Conservation (phyloP, 2,888 invertebrate species). For the Perizoma flavofasciatum region DNA sequence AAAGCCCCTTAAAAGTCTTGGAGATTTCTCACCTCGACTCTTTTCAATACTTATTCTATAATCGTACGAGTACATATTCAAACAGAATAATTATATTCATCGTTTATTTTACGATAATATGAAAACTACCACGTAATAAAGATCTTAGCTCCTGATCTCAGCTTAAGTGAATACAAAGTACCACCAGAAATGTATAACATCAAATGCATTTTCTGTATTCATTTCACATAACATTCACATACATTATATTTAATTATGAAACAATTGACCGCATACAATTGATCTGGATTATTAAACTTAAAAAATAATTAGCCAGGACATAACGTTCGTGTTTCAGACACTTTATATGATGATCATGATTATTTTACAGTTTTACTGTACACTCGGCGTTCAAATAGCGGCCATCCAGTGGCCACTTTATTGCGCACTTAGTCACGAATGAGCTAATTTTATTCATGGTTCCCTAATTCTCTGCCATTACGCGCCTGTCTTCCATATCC, state of each 20-base stretch:
- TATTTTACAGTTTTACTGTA: not conserved
- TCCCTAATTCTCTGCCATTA: conserved; percentile 34
- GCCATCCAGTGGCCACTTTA: conserved; percentile 23
- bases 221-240: no score
- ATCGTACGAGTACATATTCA: not conserved
- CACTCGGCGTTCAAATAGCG: conserved; percentile 4
- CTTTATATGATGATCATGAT: no score
- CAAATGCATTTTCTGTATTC: no score
- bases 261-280: no score
- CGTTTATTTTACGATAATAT: conserved; percentile 14
- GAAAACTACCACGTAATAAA: conserved; percentile 14
- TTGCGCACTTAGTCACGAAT: conserved; percentile 27
- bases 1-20: no score
- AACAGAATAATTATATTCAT: conserved; percentile 6
- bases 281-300: conserved; percentile 2
- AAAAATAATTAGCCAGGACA: conserved; percentile 21
- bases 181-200: not conserved
- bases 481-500: conserved; percentile 28
- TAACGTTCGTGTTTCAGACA: conserved; percentile 16
- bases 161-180: conserved; percentile 12
- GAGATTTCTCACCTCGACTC: no score
- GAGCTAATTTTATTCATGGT: conserved; percentile 40
- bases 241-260: no score
- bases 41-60: no score
- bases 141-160: conserved; percentile 5